Evolutionary conservation across 2,113 vertebrate species (phyloP).

Genomic region (Cephalopterus ornatus): DNA sequence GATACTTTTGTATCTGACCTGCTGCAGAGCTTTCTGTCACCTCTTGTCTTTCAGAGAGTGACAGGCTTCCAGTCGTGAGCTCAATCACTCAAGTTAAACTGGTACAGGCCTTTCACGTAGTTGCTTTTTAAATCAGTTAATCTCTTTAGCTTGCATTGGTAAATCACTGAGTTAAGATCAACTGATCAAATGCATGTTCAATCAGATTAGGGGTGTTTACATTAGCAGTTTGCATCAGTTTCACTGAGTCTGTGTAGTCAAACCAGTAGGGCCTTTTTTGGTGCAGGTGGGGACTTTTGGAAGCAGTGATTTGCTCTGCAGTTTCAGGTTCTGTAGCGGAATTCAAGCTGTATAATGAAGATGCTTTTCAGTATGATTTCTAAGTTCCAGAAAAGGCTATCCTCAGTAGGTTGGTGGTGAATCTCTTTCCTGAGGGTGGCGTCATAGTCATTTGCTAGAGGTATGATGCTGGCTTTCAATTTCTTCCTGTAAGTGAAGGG

Average conservation of each 20-base stretch:
- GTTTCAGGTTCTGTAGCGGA: background rate
- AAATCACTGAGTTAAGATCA: slow-evolving; percentile 18
- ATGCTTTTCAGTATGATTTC: background rate
- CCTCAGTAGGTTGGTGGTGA: background rate
- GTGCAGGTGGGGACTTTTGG: background rate
- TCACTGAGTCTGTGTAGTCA: background rate
- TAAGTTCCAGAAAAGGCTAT: background rate
- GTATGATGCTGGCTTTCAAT: background rate
- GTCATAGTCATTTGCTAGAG: background rate
- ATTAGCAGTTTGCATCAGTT: slow-evolving; percentile 1
- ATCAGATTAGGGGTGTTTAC: background rate
- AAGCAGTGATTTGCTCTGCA: background rate
- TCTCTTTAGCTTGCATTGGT: slow-evolving; percentile 10
- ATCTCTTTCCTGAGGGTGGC: background rate
- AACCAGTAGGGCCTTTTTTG: background rate
- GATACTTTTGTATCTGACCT: background rate
- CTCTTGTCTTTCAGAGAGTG: background rate
- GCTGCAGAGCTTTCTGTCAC: background rate
- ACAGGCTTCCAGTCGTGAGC: background rate
- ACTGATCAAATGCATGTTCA: background rate
- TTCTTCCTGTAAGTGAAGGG: background rate
- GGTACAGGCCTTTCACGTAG: background rate
- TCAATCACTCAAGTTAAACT: background rate
- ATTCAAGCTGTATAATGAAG: background rate
- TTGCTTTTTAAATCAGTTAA: slow-evolving; percentile 34